Evolutionary conservation across 2,797 vertebrate species (phyloP).

Genomic region (Epinephelus coioides): DNA sequence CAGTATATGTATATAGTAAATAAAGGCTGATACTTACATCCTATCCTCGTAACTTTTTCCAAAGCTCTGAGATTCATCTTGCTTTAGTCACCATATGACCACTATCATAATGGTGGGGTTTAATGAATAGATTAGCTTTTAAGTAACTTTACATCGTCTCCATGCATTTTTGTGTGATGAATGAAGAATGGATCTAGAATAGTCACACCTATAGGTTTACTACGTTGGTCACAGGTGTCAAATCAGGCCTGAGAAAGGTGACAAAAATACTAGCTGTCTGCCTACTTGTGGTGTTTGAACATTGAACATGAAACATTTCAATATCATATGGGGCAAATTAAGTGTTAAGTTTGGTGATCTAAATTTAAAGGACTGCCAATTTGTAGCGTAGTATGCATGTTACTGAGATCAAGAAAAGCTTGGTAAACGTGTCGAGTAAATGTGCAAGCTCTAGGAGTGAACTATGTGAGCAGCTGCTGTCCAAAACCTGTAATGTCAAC

Average conservation of each 20-base stretch:
- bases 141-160: constrained; percentile 99
- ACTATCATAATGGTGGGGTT: constrained; percentile 99
- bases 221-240: constrained; percentile 74
- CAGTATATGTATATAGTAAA: constrained; percentile 97
- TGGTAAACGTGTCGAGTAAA: constrained; percentile 64
- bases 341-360: constrained; percentile 35
- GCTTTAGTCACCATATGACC: constrained; percentile 99
- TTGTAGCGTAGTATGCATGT: constrained; percentile 56
- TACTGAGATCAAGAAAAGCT: constrained; percentile 58
- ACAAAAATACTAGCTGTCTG: constrained; percentile 57
- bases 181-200: constrained; percentile 82
- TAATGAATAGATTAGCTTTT: constrained; percentile 99
- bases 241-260: constrained; percentile 68
- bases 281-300: constrained; percentile 60
- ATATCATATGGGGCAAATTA: constrained; percentile 50
- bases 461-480: constrained; percentile 83
- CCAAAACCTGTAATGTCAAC: constrained; percentile 84
- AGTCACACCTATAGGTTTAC: constrained; percentile 75
- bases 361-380: constrained; percentile 62
- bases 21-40: constrained; percentile 99
- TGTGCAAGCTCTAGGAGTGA: constrained; percentile 75
- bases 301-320: constrained; percentile 66
- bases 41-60: constrained; percentile 99
- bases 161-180: constrained; percentile 95
- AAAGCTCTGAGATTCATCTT: constrained; percentile 99